Evolutionary conservation across 2,888 invertebrate species (phyloP).

Genomic region (Campopleginae sp.): DNA sequence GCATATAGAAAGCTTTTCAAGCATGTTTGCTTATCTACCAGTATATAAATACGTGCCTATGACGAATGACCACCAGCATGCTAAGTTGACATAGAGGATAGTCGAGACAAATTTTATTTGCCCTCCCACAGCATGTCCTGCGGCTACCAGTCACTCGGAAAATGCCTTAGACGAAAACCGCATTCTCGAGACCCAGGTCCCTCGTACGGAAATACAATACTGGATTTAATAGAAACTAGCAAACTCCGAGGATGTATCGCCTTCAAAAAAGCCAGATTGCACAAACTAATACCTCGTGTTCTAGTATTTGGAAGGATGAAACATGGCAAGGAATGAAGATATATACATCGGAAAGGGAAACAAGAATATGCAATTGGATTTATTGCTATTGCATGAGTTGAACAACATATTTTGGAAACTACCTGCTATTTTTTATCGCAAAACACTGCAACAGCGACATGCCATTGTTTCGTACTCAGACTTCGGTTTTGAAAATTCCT

Average conservation of each 20-base stretch:
- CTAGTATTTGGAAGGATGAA: not conserved
- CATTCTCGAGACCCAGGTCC: constrained; percentile 9
- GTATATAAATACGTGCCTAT: not conserved
- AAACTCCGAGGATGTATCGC: constrained; percentile 31
- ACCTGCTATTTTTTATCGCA: no score
- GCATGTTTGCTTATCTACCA: not conserved
- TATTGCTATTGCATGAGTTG: no score
- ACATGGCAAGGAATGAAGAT: not conserved
- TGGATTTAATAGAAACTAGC: constrained; percentile 39
- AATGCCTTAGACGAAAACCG: constrained; percentile 53
- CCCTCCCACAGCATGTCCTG: constrained; percentile 8
- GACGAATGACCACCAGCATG: constrained; percentile 16
- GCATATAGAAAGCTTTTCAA: not conserved
- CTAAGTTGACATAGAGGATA: constrained; percentile 1
- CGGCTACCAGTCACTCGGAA: constrained; percentile 29
- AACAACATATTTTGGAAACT: no score
- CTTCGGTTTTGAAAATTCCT: no score
- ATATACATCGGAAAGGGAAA: not conserved
- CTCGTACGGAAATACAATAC: constrained; percentile 37
- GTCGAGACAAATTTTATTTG: constrained; percentile 38
- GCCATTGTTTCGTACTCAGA: no score
- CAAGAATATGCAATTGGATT: not conserved
- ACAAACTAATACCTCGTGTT: constrained; percentile 10
- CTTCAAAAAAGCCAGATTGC: constrained; percentile 54
- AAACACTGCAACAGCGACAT: no score